These are phyloP conservation scores for Pundamilia nyererei DNA, from an alignment of 2,113 vertebrate species.

Conservation along the genomic window DNA sequence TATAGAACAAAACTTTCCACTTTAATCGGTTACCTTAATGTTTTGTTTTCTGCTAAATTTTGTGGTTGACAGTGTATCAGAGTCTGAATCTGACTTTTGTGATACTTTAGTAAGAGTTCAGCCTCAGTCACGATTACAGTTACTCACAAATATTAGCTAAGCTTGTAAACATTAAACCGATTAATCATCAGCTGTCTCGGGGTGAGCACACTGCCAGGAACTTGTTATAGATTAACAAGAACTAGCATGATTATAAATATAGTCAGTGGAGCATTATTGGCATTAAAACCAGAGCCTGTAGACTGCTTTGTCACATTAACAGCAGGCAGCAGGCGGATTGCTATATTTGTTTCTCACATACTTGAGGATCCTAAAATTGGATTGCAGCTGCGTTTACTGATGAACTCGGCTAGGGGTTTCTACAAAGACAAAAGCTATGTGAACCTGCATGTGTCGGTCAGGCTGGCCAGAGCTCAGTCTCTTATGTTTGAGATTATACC, in stretches of 20 bases:
- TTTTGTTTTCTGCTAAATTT: background rate
- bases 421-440: background rate
- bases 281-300: background rate
- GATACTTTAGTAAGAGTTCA: background rate
- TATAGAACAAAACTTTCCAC: background rate
- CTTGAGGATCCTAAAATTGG: slow-evolving; percentile 16
- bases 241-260: background rate
- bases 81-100: background rate
- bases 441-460: background rate
- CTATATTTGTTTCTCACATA: background rate
- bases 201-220: background rate
- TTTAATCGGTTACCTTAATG: background rate
- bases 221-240: background rate
- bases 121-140: background rate
- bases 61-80: background rate
- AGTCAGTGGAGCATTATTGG: background rate
- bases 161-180: background rate
- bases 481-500: slow-evolving; percentile 1
- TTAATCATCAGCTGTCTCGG: background rate
- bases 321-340: background rate
- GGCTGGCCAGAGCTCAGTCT: background rate
- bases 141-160: background rate
- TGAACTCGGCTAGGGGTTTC: background rate
- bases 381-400: background rate
- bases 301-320: background rate